Base-by-base conservation (phyloP, 2,888 invertebrate genomes). In the Cryptocephalus primarius region DNA sequence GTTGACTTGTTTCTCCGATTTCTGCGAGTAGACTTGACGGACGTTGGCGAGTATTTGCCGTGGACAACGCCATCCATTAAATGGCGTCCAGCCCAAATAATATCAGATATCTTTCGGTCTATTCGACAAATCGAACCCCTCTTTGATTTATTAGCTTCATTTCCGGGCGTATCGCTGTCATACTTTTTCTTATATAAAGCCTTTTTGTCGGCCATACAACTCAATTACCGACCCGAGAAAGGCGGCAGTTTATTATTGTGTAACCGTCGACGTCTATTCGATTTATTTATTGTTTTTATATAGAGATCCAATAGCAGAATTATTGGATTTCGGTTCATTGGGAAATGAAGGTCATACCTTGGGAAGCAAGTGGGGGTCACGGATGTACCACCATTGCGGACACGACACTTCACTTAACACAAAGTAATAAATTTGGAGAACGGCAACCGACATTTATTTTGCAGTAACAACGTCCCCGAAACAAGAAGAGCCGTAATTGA, bases 101-200 rank as follows among this genome's bases (percentile, higher is more conserved):
- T 43, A 34, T 69, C 69, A 66, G 66, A 69, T 69, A 68, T 68
- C 68, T 55, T 50, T 59, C 58, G 66, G 65, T 65, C 66, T 65
- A 10, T 65, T 65, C 62, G 66, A 68, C 67, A 67, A 68, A 69
- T 68, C 67, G 67, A 65, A 57, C 63, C 63, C 62, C 62, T 61
- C 63, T 69, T 68, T 69, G 69, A 69, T 69, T 69, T 69, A 69
- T 69, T 67, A 63, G 61, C 63, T 68, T 67, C 67, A 68, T 69
- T 69, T 69, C 65, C 62, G 60, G 58, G 55, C 59, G 57, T 60
- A 58, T 59, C 55, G 52, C 57, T 56, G 57, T 60, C 60, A 58
- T 60, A 60, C 58, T 60, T 57, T 54, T 60, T 60, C 59, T 58
- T 56, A 12, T 36, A 36, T 36, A 11, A 12, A 12, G 36, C 12